Base-by-base conservation (phyloP, 2,113 vertebrate species). In the Ictalurus punctatus region DNA sequence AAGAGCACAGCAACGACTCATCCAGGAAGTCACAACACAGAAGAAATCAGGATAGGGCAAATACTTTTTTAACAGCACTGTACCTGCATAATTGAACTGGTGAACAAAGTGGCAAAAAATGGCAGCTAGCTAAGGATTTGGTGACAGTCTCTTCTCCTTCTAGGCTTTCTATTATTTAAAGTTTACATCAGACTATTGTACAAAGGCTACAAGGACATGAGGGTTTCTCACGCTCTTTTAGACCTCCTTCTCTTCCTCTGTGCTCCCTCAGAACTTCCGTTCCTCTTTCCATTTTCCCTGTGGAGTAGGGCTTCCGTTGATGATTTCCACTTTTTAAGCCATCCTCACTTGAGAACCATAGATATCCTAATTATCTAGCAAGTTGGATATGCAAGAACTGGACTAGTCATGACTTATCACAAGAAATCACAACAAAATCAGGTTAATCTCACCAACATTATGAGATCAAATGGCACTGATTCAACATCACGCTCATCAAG, bases 191-290 rank as follows among this genome's bases (percentile, higher is more conserved):
- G 6, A 21, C 21, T 27, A 17, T 40, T 65, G 23, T 85, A 79
- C 61, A 59, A 52, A 44, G 25, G 48, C 52, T 10, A 34, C 37
- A 27, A 73, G 91, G 87, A 92, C 88, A 37, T 84, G 81, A 88
- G 40, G 19, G 44, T 83, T 89, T 93, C 91, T 90, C 92, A 92
- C 80, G 89, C 87, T 86, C 90, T 79, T 76, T 86, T 48, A 59
- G 86, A 65, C 69, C 52, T 84, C 56, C 74, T 54, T 83, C 74
- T 85, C 90, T 92, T 91, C 90, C 89, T 91, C 83, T 90, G 79
- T 52, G 69, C 83, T 87, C 86, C 48, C 69, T 65, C 23, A 23
- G 86, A 80, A 65, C 80, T 61, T 81, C 61, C 52, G 27, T 88
- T 84, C 88, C 69, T 88, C 67, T 89, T 83, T 56, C 59, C 71